Conservation (phyloP, 2,888 invertebrate species). For the Odontothrips loti region DNA sequence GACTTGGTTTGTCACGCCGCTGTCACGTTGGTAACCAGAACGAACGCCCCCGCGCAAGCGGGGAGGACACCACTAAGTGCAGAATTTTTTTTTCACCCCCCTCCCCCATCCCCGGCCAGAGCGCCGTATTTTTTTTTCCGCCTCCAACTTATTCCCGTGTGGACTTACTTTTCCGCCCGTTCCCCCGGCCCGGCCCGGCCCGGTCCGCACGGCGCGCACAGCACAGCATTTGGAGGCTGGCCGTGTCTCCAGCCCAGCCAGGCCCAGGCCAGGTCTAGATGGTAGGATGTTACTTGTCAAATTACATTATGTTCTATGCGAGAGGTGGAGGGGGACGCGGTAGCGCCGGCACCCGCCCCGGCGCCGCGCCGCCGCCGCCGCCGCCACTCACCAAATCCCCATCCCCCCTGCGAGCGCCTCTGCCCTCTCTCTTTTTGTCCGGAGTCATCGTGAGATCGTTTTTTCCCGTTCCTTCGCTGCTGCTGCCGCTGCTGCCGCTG, state of each 20-base stretch:
- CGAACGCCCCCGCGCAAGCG: background rate
- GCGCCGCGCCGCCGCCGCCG: background rate
- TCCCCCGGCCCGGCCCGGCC: background rate
- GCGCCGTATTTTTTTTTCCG: too few relatives aligned
- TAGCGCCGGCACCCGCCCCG: background rate
- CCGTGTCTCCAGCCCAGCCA: background rate
- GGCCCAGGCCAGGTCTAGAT: background rate
- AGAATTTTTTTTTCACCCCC: constrained; percentile 2
- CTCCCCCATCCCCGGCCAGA: background rate
- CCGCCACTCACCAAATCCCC: background rate
- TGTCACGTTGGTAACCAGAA: background rate
- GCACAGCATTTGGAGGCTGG: background rate
- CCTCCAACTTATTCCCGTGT: background rate
- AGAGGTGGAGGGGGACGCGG: background rate
- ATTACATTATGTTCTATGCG: constrained; percentile 20
- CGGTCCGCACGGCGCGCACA: background rate
- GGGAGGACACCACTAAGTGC: constrained; percentile 1
- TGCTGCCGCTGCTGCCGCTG: too few relatives aligned
- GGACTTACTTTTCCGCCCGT: background rate
- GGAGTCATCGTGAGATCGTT: too few relatives aligned
- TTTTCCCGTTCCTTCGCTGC: too few relatives aligned
- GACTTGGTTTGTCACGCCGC: background rate
- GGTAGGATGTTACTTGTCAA: constrained; percentile 24
- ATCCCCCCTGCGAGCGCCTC: background rate
- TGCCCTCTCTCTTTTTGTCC: background rate